Evolutionary conservation across 2,797 vertebrate genomes (phyloP).

Genomic region (Potorous gilbertii): DNA sequence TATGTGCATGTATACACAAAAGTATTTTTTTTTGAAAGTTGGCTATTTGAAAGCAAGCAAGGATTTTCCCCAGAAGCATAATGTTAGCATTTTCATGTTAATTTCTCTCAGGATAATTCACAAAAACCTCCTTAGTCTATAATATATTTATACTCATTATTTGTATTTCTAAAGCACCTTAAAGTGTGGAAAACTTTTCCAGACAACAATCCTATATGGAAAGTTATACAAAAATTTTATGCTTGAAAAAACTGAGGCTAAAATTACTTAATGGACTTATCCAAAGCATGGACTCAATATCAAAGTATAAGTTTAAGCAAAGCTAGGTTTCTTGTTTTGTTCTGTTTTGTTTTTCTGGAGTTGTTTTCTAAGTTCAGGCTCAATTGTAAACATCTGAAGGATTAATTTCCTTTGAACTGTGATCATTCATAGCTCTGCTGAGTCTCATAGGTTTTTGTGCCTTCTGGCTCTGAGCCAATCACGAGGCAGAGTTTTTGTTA

Average conservation of each 20-base stretch:
- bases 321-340: no score
- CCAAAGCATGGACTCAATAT: neutral
- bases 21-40: neutral
- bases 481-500: no score
- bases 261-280: neutral
- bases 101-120: neutral
- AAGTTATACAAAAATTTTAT: neutral
- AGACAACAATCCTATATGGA: neutral
- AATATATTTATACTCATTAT: neutral
- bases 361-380: no score
- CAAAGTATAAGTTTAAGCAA: neutral
- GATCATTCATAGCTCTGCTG: no score
- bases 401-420: no score
- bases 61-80: neutral
- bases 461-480: no score
- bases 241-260: neutral
- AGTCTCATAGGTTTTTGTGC: no score
- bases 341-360: no score
- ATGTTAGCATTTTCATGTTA: neutral
- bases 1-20: neutral
- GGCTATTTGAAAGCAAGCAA: neutral
- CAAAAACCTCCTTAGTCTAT: neutral
- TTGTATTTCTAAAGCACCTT: neutral
- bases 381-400: no score
- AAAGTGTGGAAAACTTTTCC: neutral